phyloP scores from a whole-genome alignment of 2,113 vertebrate genomes.

The Ursus arctos region DNA sequence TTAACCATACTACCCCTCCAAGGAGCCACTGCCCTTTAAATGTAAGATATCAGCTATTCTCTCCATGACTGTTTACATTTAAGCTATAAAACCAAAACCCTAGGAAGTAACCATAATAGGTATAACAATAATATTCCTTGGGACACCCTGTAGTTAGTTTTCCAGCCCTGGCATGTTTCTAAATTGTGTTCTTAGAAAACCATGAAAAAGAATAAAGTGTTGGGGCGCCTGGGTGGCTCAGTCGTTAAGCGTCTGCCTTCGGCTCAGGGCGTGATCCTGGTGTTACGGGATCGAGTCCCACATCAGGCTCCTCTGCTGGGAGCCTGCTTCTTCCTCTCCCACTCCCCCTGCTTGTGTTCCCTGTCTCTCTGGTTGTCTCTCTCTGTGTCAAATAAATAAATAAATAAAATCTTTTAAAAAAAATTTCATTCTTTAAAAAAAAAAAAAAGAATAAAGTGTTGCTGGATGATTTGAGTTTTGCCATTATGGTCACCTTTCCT shows the following conservation, averaged over 20 bases:
- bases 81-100: constrained; percentile 54
- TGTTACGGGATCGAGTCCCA: too few relatives aligned
- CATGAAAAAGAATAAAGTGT: constrained; percentile 33
- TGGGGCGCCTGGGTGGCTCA: not conserved
- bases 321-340: too few relatives aligned
- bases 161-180: constrained; percentile 31
- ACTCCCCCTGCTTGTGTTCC: too few relatives aligned
- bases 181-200: constrained; percentile 10
- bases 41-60: not conserved
- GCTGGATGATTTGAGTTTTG: constrained; percentile 23
- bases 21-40: not conserved
- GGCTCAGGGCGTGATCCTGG: too few relatives aligned
- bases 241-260: too few relatives aligned
- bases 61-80: not conserved
- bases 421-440: too few relatives aligned
- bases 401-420: too few relatives aligned
- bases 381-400: too few relatives aligned
- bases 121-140: not conserved
- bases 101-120: not conserved
- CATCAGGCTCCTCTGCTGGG: too few relatives aligned
- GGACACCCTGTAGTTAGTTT: not conserved
- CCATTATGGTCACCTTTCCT: not conserved
- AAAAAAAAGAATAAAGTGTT: constrained; percentile 30
- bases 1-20: not conserved
- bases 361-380: too few relatives aligned